These are phyloP conservation scores for Penaeus chinensis DNA, from an alignment of 1,140 invertebrate species.

Conservation along the genomic window DNA sequence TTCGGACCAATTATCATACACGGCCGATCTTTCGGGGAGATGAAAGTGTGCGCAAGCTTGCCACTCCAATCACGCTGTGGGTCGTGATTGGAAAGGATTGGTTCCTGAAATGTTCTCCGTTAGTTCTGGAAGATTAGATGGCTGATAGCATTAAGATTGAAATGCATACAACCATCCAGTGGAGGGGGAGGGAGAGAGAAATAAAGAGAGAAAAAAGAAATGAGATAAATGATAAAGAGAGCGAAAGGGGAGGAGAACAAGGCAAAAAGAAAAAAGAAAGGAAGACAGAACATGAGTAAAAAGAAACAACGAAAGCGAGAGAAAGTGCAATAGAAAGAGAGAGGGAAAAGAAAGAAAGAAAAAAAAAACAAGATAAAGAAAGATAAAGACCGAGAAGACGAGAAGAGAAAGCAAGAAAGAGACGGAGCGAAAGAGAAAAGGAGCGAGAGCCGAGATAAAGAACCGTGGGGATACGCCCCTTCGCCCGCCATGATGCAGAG, in stretches of 20 bases:
- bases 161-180: too few species aligned
- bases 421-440: background rate
- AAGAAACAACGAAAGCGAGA: background rate
- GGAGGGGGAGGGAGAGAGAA: background rate
- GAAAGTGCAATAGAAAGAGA: background rate
- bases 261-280: background rate
- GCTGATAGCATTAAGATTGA: too few species aligned
- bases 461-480: too few species aligned
- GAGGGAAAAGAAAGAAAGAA: background rate
- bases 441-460: background rate
- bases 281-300: background rate
- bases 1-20: too few species aligned
- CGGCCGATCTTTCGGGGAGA: too few species aligned
- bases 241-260: background rate
- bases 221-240: background rate
- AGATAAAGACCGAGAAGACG: background rate
- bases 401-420: conserved; percentile 6
- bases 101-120: too few species aligned
- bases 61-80: too few species aligned
- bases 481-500: too few species aligned
- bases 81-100: too few species aligned
- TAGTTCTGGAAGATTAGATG: too few species aligned
- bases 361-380: conserved; percentile 4
- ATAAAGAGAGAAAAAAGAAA: background rate
- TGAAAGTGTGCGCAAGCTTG: too few species aligned